Percentiles rank a stretch among this genome's conserved stretches.
These are phyloP conservation scores for Drosophila putrida DNA, from an alignment of 2,888 invertebrate species.

Conservation along the genomic window DNA sequence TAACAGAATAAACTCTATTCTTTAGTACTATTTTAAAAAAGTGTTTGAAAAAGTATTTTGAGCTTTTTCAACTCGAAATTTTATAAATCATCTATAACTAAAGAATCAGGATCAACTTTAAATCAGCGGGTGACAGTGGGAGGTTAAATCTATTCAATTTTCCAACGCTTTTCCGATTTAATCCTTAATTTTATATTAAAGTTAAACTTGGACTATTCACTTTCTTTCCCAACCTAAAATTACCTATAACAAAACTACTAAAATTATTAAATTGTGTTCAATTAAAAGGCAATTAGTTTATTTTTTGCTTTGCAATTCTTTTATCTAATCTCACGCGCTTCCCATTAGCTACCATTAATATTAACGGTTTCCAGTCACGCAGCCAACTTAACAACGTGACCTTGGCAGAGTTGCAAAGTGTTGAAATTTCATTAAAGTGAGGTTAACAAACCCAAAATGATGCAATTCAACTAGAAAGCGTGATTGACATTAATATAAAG, in stretches of 20 bases:
- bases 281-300: neutral
- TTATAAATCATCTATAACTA: no score
- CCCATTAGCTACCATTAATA: neutral
- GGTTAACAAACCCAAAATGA: constrained; percentile 14
- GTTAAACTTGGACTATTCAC: no score
- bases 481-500: neutral
- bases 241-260: neutral
- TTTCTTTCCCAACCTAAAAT: neutral
- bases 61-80: no score
- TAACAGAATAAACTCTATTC: neutral
- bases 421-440: neutral
- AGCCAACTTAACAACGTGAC: constrained; percentile 11
- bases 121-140: no score
- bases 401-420: constrained; percentile 15
- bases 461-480: neutral
- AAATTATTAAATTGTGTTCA: neutral
- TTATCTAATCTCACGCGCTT: neutral
- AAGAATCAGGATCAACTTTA: no score
- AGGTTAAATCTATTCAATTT: no score
- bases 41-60: no score
- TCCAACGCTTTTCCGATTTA: no score
- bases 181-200: no score
- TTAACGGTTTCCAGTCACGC: constrained; percentile 10
- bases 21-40: no score
- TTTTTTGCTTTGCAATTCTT: neutral